Conservation (phyloP, 2,797 vertebrate species). For the Sarcophilus harrisii region DNA sequence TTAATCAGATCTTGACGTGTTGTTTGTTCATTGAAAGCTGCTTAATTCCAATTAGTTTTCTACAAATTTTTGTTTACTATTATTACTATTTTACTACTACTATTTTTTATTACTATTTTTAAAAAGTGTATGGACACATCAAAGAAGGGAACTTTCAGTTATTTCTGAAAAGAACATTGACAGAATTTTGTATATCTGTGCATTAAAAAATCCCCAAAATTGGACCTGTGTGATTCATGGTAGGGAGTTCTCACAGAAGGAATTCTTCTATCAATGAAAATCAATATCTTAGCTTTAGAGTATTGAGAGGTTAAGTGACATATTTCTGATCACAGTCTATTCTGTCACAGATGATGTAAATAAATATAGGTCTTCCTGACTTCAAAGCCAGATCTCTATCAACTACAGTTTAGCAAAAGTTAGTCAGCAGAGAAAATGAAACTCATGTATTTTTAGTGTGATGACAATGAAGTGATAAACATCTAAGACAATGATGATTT, state of each 20-base stretch:
- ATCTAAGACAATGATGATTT: background rate
- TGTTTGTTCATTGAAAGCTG: background rate
- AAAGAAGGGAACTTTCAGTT: background rate
- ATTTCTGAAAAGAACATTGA: background rate
- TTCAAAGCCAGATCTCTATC: background rate
- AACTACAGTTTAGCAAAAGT: background rate
- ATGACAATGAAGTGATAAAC: background rate
- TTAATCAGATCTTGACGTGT: background rate
- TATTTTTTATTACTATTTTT: background rate
- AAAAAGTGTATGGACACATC: background rate
- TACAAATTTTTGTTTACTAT: background rate
- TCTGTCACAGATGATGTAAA: background rate
- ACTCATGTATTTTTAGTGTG: background rate
- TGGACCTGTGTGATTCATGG: background rate
- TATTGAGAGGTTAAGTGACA: background rate
- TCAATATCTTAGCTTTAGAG: background rate
- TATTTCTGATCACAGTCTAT: background rate
- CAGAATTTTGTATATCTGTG: background rate
- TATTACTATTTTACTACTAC: too few species aligned
- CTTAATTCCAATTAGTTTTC: background rate
- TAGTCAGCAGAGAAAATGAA: background rate
- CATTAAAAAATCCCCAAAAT: background rate
- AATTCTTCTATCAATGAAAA: background rate
- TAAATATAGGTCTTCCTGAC: background rate
- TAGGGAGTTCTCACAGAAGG: background rate